A percentile compares a stretch with the other conserved stretches of the same genome.
These are phyloP conservation scores for Spialia ferax DNA, from an alignment of 2,888 invertebrate species.

Conservation along the genomic window DNA sequence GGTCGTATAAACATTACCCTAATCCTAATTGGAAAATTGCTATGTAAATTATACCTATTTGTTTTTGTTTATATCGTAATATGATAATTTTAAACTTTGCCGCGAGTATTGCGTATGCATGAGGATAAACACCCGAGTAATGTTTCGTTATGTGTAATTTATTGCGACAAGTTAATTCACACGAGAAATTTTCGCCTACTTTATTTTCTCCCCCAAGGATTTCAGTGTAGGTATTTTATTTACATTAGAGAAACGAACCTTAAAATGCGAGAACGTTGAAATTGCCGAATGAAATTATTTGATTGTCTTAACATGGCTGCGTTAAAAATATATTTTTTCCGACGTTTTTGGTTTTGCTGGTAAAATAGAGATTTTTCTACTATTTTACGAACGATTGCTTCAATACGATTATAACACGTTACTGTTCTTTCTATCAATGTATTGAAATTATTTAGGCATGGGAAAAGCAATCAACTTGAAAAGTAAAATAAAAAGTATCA, in stretches of 20 bases:
- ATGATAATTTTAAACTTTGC: conserved; percentile 36
- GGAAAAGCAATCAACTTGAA: not conserved
- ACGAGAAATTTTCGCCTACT: conserved; percentile 36
- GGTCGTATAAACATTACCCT: conserved; percentile 1
- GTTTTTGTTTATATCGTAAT: conserved; percentile 20
- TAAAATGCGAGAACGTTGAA: conserved; percentile 20
- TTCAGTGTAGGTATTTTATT: conserved; percentile 21
- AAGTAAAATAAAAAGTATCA: conserved; percentile 3
- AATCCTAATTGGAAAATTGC: conserved; percentile 28
- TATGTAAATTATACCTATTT: conserved; percentile 33
- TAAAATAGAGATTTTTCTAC: no score
- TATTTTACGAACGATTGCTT: no score
- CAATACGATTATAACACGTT: not conserved
- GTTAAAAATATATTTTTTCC: no score
- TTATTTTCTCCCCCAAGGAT: conserved; percentile 31
- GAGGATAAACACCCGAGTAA: conserved; percentile 31
- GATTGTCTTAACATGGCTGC: conserved; percentile 7
- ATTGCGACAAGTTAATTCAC: conserved; percentile 44
- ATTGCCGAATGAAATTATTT: conserved; percentile 30
- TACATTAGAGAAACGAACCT: conserved; percentile 24
- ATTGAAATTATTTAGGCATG: not conserved
- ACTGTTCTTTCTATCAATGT: not conserved
- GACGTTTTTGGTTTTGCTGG: not conserved
- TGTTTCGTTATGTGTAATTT: conserved; percentile 35
- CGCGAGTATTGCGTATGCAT: conserved; percentile 35